Evolutionary conservation across 2,888 invertebrate genomes (phyloP).

Genomic region (Leucania comma): DNA sequence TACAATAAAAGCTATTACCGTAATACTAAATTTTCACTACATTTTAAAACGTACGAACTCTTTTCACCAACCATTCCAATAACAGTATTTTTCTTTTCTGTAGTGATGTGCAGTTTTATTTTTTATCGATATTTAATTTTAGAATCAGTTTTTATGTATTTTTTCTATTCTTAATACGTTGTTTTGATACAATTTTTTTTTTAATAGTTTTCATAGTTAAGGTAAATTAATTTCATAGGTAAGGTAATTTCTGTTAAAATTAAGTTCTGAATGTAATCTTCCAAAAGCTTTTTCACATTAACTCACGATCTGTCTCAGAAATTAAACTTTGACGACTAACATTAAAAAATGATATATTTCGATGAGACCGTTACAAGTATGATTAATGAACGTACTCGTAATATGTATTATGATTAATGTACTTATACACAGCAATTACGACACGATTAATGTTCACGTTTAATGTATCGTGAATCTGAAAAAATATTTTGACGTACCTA

Average conservation of each 20-base stretch:
- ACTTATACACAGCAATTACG: slow-evolving; percentile 57
- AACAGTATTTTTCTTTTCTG: slow-evolving; percentile 60
- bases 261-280: not conserved
- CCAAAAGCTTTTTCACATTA: not conserved
- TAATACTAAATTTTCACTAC: slow-evolving; percentile 67
- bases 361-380: slow-evolving; percentile 48
- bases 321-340: slow-evolving; percentile 27
- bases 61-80: slow-evolving; percentile 66
- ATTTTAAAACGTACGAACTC: slow-evolving; percentile 66
- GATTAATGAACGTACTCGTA: slow-evolving; percentile 60
- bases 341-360: slow-evolving; percentile 56
- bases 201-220: not conserved
- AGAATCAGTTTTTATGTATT: not conserved
- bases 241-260: not conserved
- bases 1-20: slow-evolving; percentile 65
- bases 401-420: slow-evolving; percentile 64
- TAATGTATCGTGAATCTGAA: slow-evolving; percentile 54
- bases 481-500: slow-evolving; percentile 44
- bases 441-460: slow-evolving; percentile 57
- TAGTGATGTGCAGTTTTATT: slow-evolving; percentile 42
- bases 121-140: slow-evolving; percentile 45
- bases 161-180: not conserved
- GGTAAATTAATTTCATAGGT: not conserved
- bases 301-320: slow-evolving; percentile 23
- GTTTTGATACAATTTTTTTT: too few relatives aligned